Conservation (phyloP, 1,140 invertebrate genomes). For the Eueides isabella region DNA sequence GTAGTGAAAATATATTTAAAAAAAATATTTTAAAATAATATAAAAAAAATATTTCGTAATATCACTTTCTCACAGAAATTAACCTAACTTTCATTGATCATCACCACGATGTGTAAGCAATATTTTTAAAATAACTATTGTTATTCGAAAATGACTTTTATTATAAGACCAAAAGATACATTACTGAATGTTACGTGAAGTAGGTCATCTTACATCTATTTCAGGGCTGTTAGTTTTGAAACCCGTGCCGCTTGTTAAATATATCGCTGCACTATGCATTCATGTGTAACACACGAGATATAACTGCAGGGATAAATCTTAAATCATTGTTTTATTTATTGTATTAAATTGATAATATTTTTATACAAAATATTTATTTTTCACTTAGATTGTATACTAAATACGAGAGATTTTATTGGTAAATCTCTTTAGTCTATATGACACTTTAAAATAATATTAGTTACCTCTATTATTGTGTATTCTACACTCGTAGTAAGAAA, state of each 20-base stretch:
- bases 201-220: constrained; percentile 75
- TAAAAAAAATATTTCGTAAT: neutral
- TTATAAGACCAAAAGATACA: constrained; percentile 33
- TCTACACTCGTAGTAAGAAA: too few relatives aligned
- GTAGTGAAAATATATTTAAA: neutral
- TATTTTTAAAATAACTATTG: constrained; percentile 26
- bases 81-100: constrained; percentile 40
- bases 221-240: constrained; percentile 58
- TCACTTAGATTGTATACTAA: too few relatives aligned
- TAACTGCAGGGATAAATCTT: constrained; percentile 15
- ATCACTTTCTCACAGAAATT: constrained; percentile 5
- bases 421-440: too few relatives aligned
- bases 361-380: too few relatives aligned
- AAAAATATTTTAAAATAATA: neutral
- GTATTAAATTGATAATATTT: neutral
- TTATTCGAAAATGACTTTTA: constrained; percentile 35
- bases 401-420: too few relatives aligned
- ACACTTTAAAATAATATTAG: too few relatives aligned
- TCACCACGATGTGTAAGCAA: constrained; percentile 32
- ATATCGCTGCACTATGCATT: constrained; percentile 71
- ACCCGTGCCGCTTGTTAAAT: constrained; percentile 66
- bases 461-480: too few relatives aligned
- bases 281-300: constrained; percentile 50
- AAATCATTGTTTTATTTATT: neutral
- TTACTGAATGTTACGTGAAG: constrained; percentile 50